These are phyloP conservation scores for Iguana delicatissima DNA, from an alignment of 2,797 vertebrate genomes.

Conservation along the genomic window DNA sequence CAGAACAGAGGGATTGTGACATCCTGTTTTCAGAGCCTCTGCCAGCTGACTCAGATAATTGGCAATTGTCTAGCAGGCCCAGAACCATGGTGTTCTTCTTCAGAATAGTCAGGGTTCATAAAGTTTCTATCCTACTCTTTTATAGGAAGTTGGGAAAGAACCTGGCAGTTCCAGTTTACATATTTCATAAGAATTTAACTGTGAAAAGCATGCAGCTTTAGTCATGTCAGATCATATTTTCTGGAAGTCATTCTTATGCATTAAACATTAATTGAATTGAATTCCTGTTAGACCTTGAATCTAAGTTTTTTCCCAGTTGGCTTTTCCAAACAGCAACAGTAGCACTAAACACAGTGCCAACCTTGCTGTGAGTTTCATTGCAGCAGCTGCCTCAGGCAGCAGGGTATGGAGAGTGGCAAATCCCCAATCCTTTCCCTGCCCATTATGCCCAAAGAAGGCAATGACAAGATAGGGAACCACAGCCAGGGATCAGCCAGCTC, in stretches of 20 bases:
- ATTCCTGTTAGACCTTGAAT: not conserved
- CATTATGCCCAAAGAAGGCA: no score
- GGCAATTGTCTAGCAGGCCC: not conserved
- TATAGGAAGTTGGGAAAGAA: not conserved
- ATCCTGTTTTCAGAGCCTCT: not conserved
- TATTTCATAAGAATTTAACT: not conserved
- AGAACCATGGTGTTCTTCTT: not conserved
- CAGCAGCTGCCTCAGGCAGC: no score
- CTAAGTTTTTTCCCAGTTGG: not conserved
- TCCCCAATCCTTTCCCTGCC: no score
- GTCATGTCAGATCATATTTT: not conserved
- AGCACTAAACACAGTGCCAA: not conserved
- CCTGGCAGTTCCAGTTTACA: not conserved
- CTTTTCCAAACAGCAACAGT: not conserved
- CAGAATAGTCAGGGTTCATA: not conserved
- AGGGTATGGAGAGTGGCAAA: not conserved
- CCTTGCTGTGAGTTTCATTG: no score
- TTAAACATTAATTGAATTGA: not conserved
- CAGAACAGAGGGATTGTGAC: not conserved
- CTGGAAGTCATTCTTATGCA: not conserved
- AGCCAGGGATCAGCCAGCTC: no score
- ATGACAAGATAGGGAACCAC: no score
- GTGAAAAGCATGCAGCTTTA: not conserved
- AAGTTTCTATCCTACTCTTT: not conserved
- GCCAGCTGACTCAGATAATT: not conserved